Percentiles rank a stretch among this genome's conserved stretches.
phyloP scores from a whole-genome alignment of 2,888 invertebrate genomes.

The Prenolepis imparis region DNA sequence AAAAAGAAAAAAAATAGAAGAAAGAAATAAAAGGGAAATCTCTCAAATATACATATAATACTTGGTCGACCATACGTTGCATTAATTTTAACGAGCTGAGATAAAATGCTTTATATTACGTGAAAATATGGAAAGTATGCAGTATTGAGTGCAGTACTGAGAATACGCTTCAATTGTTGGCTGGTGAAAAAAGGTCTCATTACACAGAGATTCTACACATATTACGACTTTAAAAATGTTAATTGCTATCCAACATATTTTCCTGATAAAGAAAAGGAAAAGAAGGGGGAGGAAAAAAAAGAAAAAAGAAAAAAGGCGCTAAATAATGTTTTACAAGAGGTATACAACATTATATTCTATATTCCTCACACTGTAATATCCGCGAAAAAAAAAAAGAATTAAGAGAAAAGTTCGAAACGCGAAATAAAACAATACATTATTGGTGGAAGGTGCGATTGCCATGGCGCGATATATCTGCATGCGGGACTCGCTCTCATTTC shows the following conservation, averaged over 20 bases:
- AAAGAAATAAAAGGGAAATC: background rate
- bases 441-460: constrained; percentile 76
- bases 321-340: constrained; percentile 56
- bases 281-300: constrained; percentile 2
- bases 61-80: background rate
- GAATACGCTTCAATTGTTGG: background rate
- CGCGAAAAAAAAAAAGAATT: constrained; percentile 32
- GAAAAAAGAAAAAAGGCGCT: constrained; percentile 32
- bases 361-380: constrained; percentile 56
- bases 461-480: constrained; percentile 77
- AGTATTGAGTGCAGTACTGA: constrained; percentile 2
- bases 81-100: background rate
- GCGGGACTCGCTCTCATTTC: constrained; percentile 81
- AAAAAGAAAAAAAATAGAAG: background rate
- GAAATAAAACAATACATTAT: constrained; percentile 74
- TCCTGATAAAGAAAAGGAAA: constrained; percentile 31
- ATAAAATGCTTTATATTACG: constrained; percentile 4
- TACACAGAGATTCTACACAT: background rate
- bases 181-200: background rate
- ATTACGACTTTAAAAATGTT: background rate
- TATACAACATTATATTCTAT: constrained; percentile 60
- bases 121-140: constrained; percentile 13
- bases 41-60: background rate
- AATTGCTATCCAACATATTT: constrained; percentile 74
- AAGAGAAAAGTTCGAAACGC: constrained; percentile 55